phyloP scores from a whole-genome alignment of 2,888 invertebrate species.

The Campoplex nolae region DNA sequence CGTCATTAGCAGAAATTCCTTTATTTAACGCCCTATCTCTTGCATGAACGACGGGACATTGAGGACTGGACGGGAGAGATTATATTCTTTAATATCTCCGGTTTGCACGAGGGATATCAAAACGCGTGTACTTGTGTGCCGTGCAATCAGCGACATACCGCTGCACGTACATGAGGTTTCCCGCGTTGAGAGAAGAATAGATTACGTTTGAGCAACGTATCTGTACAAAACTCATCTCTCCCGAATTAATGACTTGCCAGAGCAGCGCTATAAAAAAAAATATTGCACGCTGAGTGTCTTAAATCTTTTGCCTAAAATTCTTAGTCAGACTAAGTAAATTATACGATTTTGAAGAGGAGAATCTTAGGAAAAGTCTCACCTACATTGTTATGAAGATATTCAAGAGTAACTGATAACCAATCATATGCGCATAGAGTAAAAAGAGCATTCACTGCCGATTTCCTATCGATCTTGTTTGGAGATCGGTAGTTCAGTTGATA shows the following conservation, averaged over 20 bases:
- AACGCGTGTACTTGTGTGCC: constrained; percentile 24
- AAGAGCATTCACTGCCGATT: no score
- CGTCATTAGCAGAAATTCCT: constrained; percentile 61
- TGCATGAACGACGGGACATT: constrained; percentile 16
- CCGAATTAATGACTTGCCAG: constrained; percentile 52
- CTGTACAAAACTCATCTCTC: constrained; percentile 52
- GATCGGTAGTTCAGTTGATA: no score
- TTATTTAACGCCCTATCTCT: constrained; percentile 50
- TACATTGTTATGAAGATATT: no score
- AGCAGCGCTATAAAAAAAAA: not conserved
- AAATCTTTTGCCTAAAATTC: not conserved
- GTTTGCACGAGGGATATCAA: constrained; percentile 48
- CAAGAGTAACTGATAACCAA: no score
- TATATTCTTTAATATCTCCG: constrained; percentile 56
- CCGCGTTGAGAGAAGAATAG: constrained; percentile 25
- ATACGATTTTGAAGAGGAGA: not conserved
- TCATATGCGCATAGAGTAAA: no score
- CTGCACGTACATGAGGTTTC: constrained; percentile 18
- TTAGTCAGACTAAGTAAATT: not conserved
- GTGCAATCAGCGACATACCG: constrained; percentile 50
- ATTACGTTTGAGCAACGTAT: constrained; percentile 53
- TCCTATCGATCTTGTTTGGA: no score
- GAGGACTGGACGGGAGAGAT: constrained; percentile 39
- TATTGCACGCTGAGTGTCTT: not conserved
- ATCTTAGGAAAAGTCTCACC: no score